Conservation (phyloP, 2,888 invertebrate genomes). For the Steinernema scapterisci region DNA sequence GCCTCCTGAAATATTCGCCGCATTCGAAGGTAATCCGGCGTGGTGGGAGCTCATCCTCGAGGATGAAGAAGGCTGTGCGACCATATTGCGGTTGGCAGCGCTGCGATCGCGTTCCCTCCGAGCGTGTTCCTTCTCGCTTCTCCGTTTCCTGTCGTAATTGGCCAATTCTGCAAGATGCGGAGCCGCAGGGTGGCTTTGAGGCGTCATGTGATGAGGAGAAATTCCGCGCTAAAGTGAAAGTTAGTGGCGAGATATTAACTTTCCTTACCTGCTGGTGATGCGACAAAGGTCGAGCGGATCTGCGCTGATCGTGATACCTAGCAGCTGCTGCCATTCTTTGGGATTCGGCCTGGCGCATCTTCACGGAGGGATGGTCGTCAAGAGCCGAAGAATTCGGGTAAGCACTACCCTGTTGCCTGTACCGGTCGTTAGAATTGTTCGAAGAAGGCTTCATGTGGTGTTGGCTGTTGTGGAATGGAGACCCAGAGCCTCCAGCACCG, state of each 20-base stretch:
- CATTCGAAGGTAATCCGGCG: neutral
- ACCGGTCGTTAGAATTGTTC: neutral
- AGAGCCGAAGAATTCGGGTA: neutral
- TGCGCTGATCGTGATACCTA: conserved; percentile 35
- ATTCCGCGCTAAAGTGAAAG: conserved; percentile 36
- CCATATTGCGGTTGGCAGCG: conserved; percentile 23
- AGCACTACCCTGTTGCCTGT: neutral
- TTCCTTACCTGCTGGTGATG: conserved; percentile 42
- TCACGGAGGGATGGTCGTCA: neutral
- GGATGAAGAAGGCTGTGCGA: neutral
- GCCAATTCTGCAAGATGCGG: conserved; percentile 64
- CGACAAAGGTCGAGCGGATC: conserved; percentile 38
- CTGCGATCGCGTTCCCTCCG: conserved; percentile 37
- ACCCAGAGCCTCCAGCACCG: neutral
- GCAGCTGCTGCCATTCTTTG: conserved; percentile 28
- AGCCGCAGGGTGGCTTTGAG: conserved; percentile 63
- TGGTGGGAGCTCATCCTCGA: neutral
- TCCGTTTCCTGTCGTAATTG: conserved; percentile 54
- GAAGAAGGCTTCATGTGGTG: conserved; percentile 33
- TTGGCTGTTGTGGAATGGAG: neutral
- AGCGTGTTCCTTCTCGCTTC: conserved; percentile 40
- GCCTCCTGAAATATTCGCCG: neutral
- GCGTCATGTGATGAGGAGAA: conserved; percentile 40
- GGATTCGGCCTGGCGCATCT: conserved; percentile 32
- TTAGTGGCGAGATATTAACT: neutral